These are phyloP conservation scores for Cyphomyrus plagiostoma DNA, from an alignment of 2,113 vertebrate genomes.

Conservation along the genomic window DNA sequence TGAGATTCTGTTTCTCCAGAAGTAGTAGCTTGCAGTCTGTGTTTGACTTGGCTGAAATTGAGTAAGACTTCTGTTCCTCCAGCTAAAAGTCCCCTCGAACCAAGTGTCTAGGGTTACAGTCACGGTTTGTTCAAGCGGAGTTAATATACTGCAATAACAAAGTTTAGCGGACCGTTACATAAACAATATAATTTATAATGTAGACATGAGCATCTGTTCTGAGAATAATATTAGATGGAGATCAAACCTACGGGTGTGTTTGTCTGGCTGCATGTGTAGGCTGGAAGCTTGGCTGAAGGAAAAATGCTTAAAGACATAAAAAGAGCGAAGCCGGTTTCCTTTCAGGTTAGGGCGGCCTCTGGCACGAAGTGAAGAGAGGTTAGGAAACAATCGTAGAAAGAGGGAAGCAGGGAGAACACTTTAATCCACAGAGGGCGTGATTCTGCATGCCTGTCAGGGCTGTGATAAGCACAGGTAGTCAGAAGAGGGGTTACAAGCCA, in stretches of 20 bases:
- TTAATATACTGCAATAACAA: background rate
- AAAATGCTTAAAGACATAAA: constrained; percentile 31
- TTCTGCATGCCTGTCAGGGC: constrained; percentile 42
- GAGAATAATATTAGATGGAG: background rate
- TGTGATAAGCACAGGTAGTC: background rate
- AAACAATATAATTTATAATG: constrained; percentile 11
- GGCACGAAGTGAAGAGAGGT: background rate
- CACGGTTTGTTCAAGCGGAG: background rate
- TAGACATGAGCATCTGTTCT: background rate
- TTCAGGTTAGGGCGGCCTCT: background rate
- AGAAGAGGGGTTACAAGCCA: background rate
- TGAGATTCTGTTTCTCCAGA: background rate
- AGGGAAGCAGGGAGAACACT: constrained; percentile 17
- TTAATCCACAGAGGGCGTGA: constrained; percentile 34
- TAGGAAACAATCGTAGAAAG: constrained; percentile 34
- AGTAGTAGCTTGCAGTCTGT: background rate
- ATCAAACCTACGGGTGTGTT: background rate
- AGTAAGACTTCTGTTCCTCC: background rate
- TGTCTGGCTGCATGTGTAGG: background rate
- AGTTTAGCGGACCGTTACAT: background rate
- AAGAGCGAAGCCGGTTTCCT: background rate
- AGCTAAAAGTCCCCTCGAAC: background rate
- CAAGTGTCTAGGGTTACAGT: background rate
- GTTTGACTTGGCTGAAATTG: background rate
- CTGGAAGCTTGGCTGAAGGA: background rate